A percentile compares a stretch with the other conserved stretches of the same genome.
These are phyloP conservation scores for Cataglyphis livida DNA, from an alignment of 2,888 invertebrate species.

Conservation along the genomic window DNA sequence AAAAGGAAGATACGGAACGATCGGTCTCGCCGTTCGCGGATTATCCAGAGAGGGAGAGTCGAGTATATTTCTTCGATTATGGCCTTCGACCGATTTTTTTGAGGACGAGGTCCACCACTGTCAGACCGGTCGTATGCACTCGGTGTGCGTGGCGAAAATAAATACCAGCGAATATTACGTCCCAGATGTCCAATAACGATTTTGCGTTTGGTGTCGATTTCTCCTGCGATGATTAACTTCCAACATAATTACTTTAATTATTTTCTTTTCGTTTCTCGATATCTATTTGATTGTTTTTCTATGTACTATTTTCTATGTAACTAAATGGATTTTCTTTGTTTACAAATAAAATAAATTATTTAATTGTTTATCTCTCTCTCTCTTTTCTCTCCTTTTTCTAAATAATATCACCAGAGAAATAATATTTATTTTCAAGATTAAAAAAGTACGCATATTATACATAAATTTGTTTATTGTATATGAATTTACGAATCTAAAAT, in stretches of 20 bases:
- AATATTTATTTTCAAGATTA: no score
- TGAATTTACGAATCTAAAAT: no score
- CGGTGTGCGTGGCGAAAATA: slow-evolving; percentile 34
- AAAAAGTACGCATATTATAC: no score
- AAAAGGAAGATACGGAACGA: not conserved
- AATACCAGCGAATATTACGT: slow-evolving; percentile 38
- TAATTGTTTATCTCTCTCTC: no score
- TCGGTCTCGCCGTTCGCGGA: slow-evolving; percentile 28
- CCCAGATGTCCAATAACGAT: slow-evolving; percentile 31
- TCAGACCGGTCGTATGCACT: slow-evolving; percentile 38
- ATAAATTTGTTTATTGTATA: no score
- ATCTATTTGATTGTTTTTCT: not conserved
- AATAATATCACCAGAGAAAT: no score
- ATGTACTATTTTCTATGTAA: no score
- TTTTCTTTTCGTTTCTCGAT: not conserved
- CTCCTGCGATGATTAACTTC: not conserved
- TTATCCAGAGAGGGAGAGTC: not conserved
- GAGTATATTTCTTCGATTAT: not conserved
- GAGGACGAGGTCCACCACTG: slow-evolving; percentile 45
- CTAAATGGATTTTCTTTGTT: no score
- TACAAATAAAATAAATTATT: no score
- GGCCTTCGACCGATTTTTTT: slow-evolving; percentile 49
- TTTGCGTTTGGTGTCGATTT: not conserved
- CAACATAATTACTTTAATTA: slow-evolving; percentile 3
- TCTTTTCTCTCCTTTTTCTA: no score